phyloP scores from a whole-genome alignment of 2,113 vertebrate genomes.

The Catharus bicknelli region DNA sequence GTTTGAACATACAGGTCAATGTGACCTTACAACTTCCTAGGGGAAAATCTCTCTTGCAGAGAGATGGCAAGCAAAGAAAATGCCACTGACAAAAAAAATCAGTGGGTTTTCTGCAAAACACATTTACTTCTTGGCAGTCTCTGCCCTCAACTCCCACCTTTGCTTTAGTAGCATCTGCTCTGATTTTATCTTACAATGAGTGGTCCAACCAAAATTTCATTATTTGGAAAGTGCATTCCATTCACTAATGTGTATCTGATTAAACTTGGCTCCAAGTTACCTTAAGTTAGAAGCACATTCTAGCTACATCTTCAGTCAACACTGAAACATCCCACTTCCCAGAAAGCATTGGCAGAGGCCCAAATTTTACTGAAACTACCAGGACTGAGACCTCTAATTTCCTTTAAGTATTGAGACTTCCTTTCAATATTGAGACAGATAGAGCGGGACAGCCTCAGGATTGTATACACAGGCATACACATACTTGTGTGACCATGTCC shows the following conservation, averaged over 20 bases:
- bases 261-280: slow-evolving; percentile 37
- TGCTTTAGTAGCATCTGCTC: slow-evolving; percentile 41
- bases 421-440: not conserved
- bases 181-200: slow-evolving; percentile 25
- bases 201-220: slow-evolving; percentile 16
- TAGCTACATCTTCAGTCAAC: not conserved
- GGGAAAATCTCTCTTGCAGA: slow-evolving; percentile 35
- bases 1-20: slow-evolving; percentile 26
- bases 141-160: slow-evolving; percentile 37
- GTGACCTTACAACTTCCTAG: slow-evolving; percentile 16
- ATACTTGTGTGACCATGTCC: not conserved
- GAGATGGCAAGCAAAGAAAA: slow-evolving; percentile 7
- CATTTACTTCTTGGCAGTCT: slow-evolving; percentile 33
- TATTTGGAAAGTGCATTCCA: slow-evolving; percentile 30
- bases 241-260: slow-evolving; percentile 54
- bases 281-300: slow-evolving; percentile 31
- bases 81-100: slow-evolving; percentile 7
- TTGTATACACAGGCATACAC: not conserved
- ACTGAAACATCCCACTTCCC: not conserved
- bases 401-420: not conserved
- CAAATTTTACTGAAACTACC: slow-evolving; percentile 11
- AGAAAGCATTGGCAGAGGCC: slow-evolving; percentile 28
- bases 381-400: not conserved
- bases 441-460: not conserved
- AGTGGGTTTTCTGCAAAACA: slow-evolving; percentile 37